Conservation (phyloP, 2,888 invertebrate genomes). For the Brachyptera putata region DNA sequence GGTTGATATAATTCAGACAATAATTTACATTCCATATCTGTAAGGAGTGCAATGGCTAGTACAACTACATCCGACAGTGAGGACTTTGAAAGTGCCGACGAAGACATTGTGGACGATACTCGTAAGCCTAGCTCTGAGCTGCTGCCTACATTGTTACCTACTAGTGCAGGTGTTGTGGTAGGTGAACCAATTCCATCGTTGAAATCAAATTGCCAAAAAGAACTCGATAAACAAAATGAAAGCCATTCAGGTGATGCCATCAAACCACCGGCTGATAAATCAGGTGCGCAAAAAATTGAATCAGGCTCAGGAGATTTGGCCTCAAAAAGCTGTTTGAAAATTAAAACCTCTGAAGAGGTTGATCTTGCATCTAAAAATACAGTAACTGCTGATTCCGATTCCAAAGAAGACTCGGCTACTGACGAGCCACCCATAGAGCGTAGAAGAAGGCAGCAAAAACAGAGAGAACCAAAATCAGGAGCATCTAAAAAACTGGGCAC, state of each 20-base stretch:
- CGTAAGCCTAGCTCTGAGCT: no score
- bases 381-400: not conserved
- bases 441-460: constrained; percentile 31
- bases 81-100: constrained; percentile 73
- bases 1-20: no score
- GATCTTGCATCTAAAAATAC: no score
- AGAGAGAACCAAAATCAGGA: constrained; percentile 31
- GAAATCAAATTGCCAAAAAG: not conserved
- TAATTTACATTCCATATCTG: no score
- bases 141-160: no score
- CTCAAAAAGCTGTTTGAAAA: not conserved
- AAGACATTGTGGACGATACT: constrained; percentile 51
- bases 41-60: no score
- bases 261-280: not conserved
- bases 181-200: not conserved
- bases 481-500: constrained; percentile 37
- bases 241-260: no score
- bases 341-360: not conserved
- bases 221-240: constrained; percentile 3
- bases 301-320: not conserved
- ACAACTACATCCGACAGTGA: constrained; percentile 69
- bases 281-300: not conserved
- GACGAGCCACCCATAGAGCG: constrained; percentile 26
- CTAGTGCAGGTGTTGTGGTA: no score
- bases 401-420: not conserved